phyloP scores from a whole-genome alignment of 2,888 invertebrate genomes.

The Callosobruchus maculatus region DNA sequence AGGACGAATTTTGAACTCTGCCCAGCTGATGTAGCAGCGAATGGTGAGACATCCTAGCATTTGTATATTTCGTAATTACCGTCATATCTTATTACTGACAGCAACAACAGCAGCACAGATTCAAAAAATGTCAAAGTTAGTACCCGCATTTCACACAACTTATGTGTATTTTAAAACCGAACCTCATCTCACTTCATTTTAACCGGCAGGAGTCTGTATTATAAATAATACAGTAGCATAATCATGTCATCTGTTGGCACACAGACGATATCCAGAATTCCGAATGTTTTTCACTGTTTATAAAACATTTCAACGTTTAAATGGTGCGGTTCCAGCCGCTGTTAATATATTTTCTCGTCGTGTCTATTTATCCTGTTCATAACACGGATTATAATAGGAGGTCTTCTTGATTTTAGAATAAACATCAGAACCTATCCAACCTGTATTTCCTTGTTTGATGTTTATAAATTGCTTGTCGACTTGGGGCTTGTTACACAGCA shows the following conservation, averaged over 20 bases:
- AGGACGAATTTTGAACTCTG: too few species aligned
- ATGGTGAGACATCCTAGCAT: too few species aligned
- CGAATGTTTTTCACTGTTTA: conserved; percentile 47
- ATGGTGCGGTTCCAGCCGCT: conserved; percentile 36
- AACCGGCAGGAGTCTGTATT: not conserved
- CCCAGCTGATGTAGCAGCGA: too few species aligned
- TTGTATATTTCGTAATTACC: too few species aligned
- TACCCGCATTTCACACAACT: too few species aligned
- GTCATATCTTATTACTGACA: too few species aligned
- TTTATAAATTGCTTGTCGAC: not conserved
- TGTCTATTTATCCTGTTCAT: conserved; percentile 45
- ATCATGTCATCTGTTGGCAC: conserved; percentile 22
- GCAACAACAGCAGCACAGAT: too few species aligned
- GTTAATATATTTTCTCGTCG: conserved; percentile 41
- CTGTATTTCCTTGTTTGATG: not conserved
- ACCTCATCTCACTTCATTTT: not conserved
- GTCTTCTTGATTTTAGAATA: not conserved
- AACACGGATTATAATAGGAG: conserved; percentile 40
- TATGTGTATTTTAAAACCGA: too few species aligned
- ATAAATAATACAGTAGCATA: conserved; percentile 22
- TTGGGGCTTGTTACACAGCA: too few species aligned
- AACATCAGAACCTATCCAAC: not conserved
- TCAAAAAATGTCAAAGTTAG: too few species aligned
- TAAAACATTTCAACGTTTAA: conserved; percentile 44
- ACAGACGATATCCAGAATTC: conserved; percentile 45